phyloP scores from a whole-genome alignment of 1,140 invertebrate species.

The Cataglyphis hispanica region DNA sequence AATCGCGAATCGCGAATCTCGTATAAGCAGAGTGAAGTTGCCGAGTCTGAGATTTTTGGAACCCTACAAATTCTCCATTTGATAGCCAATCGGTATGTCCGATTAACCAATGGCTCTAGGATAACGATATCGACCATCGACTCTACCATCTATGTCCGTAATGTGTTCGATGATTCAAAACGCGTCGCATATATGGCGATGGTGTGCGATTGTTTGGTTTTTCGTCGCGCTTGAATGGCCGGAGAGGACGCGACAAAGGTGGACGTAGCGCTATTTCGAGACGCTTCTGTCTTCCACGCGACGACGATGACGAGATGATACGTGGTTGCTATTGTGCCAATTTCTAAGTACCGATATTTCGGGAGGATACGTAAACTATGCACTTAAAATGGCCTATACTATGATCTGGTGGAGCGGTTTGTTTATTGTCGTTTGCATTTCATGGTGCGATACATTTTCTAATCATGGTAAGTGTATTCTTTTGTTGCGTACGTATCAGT shows the following conservation, averaged over 20 bases:
- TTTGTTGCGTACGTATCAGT: no score
- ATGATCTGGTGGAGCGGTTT: neutral
- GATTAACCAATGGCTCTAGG: no score
- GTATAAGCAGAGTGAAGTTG: neutral
- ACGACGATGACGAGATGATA: constrained; percentile 22
- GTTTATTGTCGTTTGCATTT: neutral
- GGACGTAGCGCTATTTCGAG: neutral
- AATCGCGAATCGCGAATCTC: neutral
- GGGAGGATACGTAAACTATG: neutral
- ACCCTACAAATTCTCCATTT: no score
- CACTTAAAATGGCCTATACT: neutral
- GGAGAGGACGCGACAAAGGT: neutral
- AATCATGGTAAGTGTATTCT: constrained; percentile 13
- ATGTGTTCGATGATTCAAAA: neutral
- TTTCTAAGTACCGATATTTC: neutral
- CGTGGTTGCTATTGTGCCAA: neutral
- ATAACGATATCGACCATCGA: neutral
- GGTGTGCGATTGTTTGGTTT: neutral
- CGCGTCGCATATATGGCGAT: neutral
- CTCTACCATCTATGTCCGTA: neutral
- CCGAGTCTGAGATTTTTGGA: neutral
- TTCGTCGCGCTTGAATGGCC: constrained; percentile 5
- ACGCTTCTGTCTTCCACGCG: neutral
- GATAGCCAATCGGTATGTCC: no score
- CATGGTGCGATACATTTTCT: neutral